Evolutionary conservation across 2,113 vertebrate genomes (phyloP).

Genomic region (Steatornis caripensis): DNA sequence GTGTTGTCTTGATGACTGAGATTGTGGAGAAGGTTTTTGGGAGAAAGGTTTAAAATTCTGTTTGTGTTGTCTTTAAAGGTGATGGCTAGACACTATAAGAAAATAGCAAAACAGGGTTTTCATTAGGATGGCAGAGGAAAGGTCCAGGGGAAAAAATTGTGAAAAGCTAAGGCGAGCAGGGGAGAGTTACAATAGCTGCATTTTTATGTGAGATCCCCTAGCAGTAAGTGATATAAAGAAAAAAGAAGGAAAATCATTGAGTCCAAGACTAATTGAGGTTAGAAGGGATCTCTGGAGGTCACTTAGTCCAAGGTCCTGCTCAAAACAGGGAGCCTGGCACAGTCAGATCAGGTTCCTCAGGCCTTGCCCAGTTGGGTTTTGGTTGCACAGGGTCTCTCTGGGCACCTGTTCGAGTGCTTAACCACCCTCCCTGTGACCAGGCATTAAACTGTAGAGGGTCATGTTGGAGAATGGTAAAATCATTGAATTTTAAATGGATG

Average conservation of each 20-base stretch:
- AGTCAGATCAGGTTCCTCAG: not conserved
- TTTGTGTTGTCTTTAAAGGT: not conserved
- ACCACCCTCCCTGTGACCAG: not conserved
- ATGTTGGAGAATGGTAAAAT: not conserved
- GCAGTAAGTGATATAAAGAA: not conserved
- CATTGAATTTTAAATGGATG: not conserved
- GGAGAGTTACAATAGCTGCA: not conserved
- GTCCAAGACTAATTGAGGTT: fast-evolving
- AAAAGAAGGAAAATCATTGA: not conserved
- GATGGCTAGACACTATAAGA: not conserved
- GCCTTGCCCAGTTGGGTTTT: not conserved
- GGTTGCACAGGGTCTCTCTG: not conserved
- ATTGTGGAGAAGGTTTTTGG: not conserved
- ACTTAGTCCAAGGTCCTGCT: not conserved
- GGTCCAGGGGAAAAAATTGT: not conserved
- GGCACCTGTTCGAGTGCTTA: not conserved
- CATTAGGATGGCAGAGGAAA: not conserved
- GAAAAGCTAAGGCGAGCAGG: not conserved
- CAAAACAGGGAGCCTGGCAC: not conserved
- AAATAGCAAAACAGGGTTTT: not conserved
- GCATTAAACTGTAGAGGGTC: not conserved
- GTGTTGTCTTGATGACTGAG: not conserved
- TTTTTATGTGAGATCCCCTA: not conserved
- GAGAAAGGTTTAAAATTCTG: not conserved
- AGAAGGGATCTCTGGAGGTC: not conserved